Conservation (phyloP, 2,113 vertebrate species). For the Chionis minor region DNA sequence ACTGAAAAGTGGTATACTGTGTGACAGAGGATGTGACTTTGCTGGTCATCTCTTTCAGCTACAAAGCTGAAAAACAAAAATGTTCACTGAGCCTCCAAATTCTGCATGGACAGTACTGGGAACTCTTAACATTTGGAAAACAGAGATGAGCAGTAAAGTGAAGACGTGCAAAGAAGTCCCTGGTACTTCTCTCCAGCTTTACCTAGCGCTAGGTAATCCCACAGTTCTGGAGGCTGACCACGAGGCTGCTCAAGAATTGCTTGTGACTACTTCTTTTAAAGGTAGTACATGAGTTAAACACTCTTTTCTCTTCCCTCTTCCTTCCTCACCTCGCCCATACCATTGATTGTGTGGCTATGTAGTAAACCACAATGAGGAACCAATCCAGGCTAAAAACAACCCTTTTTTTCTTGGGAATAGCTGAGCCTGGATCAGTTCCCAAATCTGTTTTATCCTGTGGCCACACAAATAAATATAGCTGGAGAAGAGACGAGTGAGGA, state of each 20-base stretch:
- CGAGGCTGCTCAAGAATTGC: neutral
- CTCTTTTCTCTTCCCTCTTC: neutral
- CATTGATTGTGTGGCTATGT: neutral
- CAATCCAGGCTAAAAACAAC: neutral
- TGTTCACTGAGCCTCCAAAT: neutral
- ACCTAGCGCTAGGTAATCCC: neutral
- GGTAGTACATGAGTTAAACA: neutral
- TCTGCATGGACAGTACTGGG: neutral
- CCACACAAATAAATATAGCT: neutral
- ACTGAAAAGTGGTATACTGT: neutral
- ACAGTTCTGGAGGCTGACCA: neutral
- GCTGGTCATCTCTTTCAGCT: neutral
- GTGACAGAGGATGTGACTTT: neutral
- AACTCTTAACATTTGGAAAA: neutral
- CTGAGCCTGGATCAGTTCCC: neutral
- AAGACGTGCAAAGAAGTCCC: neutral
- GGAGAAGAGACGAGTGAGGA: neutral
- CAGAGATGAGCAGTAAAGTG: neutral
- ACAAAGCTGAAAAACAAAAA: neutral
- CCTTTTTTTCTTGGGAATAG: neutral
- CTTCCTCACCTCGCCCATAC: neutral
- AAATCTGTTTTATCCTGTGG: neutral
- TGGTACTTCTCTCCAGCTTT: neutral
- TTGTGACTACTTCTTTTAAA: fast-evolving
- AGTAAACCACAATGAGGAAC: neutral